Evolutionary conservation across 37 sponge, comb jelly and placozoan genomes (phyloP), one percentile per base, ranked within the genome.

Genomic region (Corticium candelabrum): DNA sequence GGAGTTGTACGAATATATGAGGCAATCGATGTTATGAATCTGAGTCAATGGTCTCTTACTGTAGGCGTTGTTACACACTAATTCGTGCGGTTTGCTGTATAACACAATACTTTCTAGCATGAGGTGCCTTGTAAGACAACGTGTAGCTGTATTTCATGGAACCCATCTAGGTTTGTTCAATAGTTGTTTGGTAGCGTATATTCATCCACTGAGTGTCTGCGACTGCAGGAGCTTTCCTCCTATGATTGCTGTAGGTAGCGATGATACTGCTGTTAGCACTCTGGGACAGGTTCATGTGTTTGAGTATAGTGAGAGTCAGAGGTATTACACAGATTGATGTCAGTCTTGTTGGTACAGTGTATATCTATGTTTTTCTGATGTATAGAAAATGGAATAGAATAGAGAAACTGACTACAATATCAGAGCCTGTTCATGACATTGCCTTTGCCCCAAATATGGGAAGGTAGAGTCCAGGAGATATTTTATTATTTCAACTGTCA

Each of bases 371-470:
- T 77, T 56, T 5, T 41, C 27, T 38, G 41, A 43, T 30, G 1
- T 3, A 5, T 70, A 89, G 93, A 40, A 88, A 89, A 40, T 93
- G 93, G 93, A 78, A 84, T 41, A 88, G 86, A 69, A 77, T 93
- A 31, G 89, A 93, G 32, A 89, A 79, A n/a, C 76, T 84, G 5
- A 84, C 82, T 1, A 74, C 84, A 36, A 87, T 84, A 11, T 84
- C 74, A 80, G 93, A 86, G 27, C 93, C 93, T 50, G 89, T 96
- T 7, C 87, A 90, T 78, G 96, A 92, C 80, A 83, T 96, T 41
- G 90, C 89, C 1, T 96, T 96, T 84, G 96, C 96, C 37, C 96
- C 96, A 4, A 91, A 92, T 79, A 82, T 87, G 40, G 96, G 96
- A 70, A 87, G 96, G 92, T 92, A 71, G 21, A 77, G 32, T 27